Conservation (phyloP, 2,888 invertebrate species). For the Orthosia gracilis region DNA sequence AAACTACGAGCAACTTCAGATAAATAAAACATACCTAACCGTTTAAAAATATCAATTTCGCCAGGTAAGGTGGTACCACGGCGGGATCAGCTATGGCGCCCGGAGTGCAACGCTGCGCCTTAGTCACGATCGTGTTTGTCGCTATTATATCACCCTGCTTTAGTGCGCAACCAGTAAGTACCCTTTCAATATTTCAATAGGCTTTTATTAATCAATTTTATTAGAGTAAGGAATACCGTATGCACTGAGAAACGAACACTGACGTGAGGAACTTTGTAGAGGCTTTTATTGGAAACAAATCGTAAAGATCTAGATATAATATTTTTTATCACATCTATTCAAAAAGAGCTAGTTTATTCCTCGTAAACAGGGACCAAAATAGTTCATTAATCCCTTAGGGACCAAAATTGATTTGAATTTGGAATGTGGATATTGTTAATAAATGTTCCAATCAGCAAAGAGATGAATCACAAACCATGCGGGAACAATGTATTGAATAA, state of each 20-base stretch:
- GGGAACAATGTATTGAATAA: too few species aligned
- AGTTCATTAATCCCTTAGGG: too few species aligned
- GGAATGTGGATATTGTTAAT: too few species aligned
- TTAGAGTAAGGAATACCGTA: too few species aligned
- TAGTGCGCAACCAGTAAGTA: constrained; percentile 85
- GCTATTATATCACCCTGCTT: constrained; percentile 77
- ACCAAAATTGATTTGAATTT: too few species aligned
- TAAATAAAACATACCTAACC: too few species aligned
- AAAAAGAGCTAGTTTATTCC: too few species aligned
- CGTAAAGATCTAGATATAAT: neutral
- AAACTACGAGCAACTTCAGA: neutral
- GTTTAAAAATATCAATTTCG: constrained; percentile 7
- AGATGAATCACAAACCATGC: too few species aligned
- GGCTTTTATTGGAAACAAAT: neutral
- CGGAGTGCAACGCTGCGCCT: constrained; percentile 65
- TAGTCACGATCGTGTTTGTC: constrained; percentile 74
- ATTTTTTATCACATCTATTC: too few species aligned
- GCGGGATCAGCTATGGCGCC: constrained; percentile 70
- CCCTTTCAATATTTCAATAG: neutral
- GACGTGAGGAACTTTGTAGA: too few species aligned
- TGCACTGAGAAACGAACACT: neutral
- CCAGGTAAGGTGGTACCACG: constrained; percentile 42
- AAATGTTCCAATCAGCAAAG: too few species aligned
- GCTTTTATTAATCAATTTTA: neutral
- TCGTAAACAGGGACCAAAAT: too few species aligned